phyloP scores from a whole-genome alignment of 2,888 invertebrate genomes.

The Conchocele bisecta region DNA sequence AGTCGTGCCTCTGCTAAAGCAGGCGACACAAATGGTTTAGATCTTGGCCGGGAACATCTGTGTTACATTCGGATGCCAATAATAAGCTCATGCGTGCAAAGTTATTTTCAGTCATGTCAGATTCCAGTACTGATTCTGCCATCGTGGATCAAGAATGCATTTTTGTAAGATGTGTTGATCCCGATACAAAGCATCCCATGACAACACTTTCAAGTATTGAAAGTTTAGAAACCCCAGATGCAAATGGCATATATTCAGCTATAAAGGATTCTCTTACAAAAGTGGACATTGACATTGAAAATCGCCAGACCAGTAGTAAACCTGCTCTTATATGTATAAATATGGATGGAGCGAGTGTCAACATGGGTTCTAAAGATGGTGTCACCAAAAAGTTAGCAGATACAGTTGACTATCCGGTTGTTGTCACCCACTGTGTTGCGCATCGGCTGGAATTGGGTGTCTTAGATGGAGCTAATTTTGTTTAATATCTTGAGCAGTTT shows the following conservation, averaged over 20 bases:
- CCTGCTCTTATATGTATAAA: conserved; percentile 29
- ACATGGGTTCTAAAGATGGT: conserved; percentile 35
- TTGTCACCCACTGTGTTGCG: conserved; percentile 38
- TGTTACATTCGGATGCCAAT: too few relatives aligned
- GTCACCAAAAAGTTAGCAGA: conserved; percentile 26
- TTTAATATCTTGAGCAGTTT: conserved; percentile 33
- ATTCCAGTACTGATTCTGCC: too few relatives aligned
- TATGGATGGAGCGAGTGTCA: conserved; percentile 40
- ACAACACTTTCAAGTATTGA: conserved; percentile 18
- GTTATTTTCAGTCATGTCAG: too few relatives aligned
- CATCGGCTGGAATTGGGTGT: conserved; percentile 35
- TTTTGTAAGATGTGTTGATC: conserved; percentile 6
- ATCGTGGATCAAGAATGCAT: too few relatives aligned
- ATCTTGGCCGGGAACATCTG: too few relatives aligned
- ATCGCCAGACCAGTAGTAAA: not conserved
- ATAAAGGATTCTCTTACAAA: conserved; percentile 1
- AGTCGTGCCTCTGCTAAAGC: too few relatives aligned
- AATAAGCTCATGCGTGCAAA: too few relatives aligned
- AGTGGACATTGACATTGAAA: conserved; percentile 12
- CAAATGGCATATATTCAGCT: conserved; percentile 16
- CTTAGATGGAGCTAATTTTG: conserved; percentile 25
- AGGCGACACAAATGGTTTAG: too few relatives aligned
- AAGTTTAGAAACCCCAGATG: conserved; percentile 21
- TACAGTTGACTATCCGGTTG: conserved; percentile 20
- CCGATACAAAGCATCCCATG: conserved; percentile 6